Evolutionary conservation across 1,140 invertebrate species (phyloP), one percentile per base, ranked within the genome.

Genomic region (Gryon sp.): DNA sequence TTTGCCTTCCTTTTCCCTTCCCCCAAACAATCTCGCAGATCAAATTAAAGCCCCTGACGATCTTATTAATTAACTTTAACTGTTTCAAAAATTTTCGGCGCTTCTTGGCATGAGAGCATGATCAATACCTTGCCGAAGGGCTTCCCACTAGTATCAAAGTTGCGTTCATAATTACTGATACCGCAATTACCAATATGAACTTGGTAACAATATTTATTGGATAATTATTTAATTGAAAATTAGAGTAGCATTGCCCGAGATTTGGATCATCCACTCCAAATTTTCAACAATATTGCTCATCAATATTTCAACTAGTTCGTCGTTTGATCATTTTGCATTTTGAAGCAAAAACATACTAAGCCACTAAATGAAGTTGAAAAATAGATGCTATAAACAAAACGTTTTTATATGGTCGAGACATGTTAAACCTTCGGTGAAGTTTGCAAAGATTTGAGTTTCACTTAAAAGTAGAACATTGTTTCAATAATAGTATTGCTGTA

Each of bases 201-300:
- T 63, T 63, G 57, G 40, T 45, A 57, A 73, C 34, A 48, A 57
- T 72, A 72, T 55, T 57, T 53, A 73, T 63, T 45, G n/a, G 22
- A 50, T 63, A 57, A 48, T 63, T 60, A 63, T 57, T 6, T 12
- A 63, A 63, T 57, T 63, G 41, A 50, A 48, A 57, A 48, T 57
- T 57, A 45, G n/a, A 53, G 22, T 45, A 52, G 59, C 38, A n/a
- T n/a, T n/a, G n/a, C n/a, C n/a, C n/a, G n/a, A n/a, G n/a, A n/a
- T n/a, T n/a, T n/a, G n/a, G n/a, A n/a, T n/a, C n/a, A n/a, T n/a
- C n/a, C n/a, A n/a, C n/a, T n/a, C n/a, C n/a, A n/a, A n/a, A n/a
- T n/a, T n/a, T n/a, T n/a, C n/a, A n/a, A n/a, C n/a, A n/a, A n/a
- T n/a, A n/a, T n/a, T n/a, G n/a, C n/a, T n/a, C n/a, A n/a, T n/a